Conservation (phyloP, 1,140 invertebrate genomes). For the Whitmania pigra region DNA sequence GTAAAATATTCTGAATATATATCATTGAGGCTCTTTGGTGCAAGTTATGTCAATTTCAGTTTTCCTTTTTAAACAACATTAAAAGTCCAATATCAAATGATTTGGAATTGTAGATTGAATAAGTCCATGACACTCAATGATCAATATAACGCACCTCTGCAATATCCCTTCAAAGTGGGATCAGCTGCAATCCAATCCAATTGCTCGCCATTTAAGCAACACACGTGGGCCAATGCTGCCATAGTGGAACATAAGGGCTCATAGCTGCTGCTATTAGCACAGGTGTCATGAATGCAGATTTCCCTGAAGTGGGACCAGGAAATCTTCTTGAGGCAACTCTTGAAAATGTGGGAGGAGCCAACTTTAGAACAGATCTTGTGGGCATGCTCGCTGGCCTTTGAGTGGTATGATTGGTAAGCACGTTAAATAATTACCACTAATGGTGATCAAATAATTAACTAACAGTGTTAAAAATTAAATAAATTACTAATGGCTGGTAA, state of each 20-base stretch:
- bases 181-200: slow-evolving; percentile 5
- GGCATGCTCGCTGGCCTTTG: slow-evolving; percentile 16
- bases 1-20: too few species aligned
- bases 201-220: slow-evolving; percentile 2
- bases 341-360: not conserved
- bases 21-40: too few species aligned
- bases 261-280: slow-evolving; percentile 11
- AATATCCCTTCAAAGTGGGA: not conserved
- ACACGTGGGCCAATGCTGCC: slow-evolving; percentile 8
- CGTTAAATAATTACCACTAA: not conserved
- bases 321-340: slow-evolving; percentile 1
- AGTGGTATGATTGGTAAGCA: not conserved
- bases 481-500: not conserved
- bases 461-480: not conserved
- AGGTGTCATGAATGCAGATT: slow-evolving; percentile 8
- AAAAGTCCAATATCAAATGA: too few species aligned
- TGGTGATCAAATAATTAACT: not conserved
- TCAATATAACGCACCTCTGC: too few species aligned
- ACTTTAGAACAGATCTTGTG: slow-evolving; percentile 5
- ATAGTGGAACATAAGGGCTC: slow-evolving; percentile 11
- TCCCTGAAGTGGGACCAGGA: slow-evolving; percentile 10
- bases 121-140: too few species aligned
- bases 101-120: too few species aligned
- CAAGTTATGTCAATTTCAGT: too few species aligned
- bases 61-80: too few species aligned